phyloP scores from a whole-genome alignment of 1,140 invertebrate genomes.

The Anagrus nilaparvatae region DNA sequence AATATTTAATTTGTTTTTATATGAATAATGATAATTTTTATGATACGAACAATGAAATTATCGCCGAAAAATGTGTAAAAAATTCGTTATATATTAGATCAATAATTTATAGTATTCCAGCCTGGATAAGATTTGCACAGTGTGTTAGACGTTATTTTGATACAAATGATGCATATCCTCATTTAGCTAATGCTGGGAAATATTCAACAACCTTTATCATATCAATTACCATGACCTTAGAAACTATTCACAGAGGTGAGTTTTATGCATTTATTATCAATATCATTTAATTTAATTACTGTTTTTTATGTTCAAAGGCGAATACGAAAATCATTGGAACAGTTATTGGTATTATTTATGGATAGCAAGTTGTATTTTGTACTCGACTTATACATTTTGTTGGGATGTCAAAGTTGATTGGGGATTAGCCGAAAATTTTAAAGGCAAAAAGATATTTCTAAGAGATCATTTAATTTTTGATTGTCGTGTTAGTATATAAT shows the following conservation, averaged over 20 bases:
- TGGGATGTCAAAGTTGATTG: conserved; percentile 99
- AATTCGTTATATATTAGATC: conserved; percentile 42
- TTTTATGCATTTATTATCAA: too few species aligned
- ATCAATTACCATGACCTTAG: too few species aligned
- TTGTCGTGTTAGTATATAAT: conserved; percentile 39
- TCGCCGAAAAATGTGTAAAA: conserved; percentile 39
- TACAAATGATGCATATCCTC: conserved; percentile 55
- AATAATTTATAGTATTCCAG: conserved; percentile 66
- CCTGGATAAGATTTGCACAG: conserved; percentile 81
- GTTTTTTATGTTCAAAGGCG: background rate
- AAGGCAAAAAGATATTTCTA: conserved; percentile 72
- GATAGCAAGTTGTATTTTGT: conserved; percentile 64
- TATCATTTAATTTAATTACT: too few species aligned
- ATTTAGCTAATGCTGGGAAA: conserved; percentile 72
- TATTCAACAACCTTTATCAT: conserved; percentile 63
- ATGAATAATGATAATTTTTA: conserved; percentile 36
- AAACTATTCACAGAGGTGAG: too few species aligned
- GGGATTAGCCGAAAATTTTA: conserved; percentile 85
- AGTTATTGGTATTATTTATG: conserved; percentile 77
- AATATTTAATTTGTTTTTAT: conserved; percentile 64
- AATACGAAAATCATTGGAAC: conserved; percentile 20
- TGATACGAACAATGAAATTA: conserved; percentile 33
- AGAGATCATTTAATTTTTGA: conserved; percentile 71
- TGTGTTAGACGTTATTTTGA: conserved; percentile 67
- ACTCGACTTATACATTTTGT: conserved; percentile 75